phyloP scores from a whole-genome alignment of 2,113 vertebrate genomes.

The Leucoraja erinaceus region DNA sequence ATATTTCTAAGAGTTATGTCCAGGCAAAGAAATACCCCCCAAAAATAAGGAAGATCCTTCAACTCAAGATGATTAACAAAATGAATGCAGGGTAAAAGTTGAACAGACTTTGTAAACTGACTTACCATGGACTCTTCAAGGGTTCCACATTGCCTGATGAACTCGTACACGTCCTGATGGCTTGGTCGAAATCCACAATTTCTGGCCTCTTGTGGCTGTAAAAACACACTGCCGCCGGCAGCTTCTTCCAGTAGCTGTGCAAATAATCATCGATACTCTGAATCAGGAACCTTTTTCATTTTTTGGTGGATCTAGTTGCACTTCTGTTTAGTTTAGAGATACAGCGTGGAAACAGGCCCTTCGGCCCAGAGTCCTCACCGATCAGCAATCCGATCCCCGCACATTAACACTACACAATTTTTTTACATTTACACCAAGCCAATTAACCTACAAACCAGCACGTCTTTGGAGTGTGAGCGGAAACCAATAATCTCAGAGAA shows the following conservation, averaged over 20 bases:
- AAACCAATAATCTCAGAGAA: too few relatives aligned
- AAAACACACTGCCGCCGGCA: conserved; percentile 50
- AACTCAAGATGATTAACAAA: background rate
- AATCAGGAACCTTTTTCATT: background rate
- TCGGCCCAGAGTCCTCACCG: too few relatives aligned
- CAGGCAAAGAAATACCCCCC: background rate
- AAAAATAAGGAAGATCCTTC: background rate
- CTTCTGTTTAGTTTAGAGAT: background rate
- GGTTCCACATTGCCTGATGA: conserved; percentile 63
- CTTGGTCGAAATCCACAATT: conserved; percentile 53
- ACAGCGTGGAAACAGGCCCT: too few relatives aligned
- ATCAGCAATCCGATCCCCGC: too few relatives aligned
- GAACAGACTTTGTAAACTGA: background rate
- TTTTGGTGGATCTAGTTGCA: background rate
- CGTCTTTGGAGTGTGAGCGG: too few relatives aligned
- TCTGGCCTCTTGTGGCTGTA: conserved; percentile 44
- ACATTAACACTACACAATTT: too few relatives aligned
- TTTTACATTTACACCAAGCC: too few relatives aligned
- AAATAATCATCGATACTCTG: background rate
- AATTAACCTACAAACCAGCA: too few relatives aligned
- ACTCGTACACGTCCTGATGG: conserved; percentile 64
- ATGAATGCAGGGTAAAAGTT: background rate
- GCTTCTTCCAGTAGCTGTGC: conserved; percentile 59
- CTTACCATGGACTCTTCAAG: conserved; percentile 54
- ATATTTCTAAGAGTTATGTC: background rate